These are phyloP conservation scores for Serilophus lunatus DNA, from an alignment of 2,113 vertebrate genomes.

Conservation along the genomic window DNA sequence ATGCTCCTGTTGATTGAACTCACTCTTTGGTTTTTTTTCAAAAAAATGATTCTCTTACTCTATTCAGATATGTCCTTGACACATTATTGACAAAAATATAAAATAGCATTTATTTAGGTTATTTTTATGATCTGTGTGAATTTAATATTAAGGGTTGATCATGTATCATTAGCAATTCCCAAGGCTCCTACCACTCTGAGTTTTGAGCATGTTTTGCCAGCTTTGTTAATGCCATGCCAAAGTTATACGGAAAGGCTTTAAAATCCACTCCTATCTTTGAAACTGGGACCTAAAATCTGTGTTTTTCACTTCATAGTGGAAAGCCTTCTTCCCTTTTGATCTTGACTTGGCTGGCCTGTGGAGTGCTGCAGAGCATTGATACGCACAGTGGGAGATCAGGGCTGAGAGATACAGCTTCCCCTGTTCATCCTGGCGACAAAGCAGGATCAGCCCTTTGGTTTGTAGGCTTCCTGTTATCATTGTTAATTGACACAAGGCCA, in stretches of 20 bases:
- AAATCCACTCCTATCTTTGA: neutral
- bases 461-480: neutral
- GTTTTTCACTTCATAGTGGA: neutral
- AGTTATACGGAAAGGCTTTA: neutral
- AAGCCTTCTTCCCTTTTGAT: neutral
- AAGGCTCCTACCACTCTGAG: neutral
- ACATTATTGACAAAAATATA: neutral
- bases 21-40: neutral
- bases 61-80: neutral
- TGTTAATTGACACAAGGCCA: neutral
- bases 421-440: neutral
- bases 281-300: neutral
- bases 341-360: accelerated
- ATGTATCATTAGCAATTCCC: neutral
- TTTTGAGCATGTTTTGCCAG: neutral
- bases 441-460: neutral
- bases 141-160: neutral
- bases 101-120: neutral
- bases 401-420: neutral
- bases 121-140: neutral
- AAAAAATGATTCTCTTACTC: neutral
- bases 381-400: neutral
- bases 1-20: neutral
- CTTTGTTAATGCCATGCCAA: neutral
- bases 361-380: neutral